Evolutionary conservation across 1,140 invertebrate species (phyloP).

Genomic region (Hypothenemus hampei): DNA sequence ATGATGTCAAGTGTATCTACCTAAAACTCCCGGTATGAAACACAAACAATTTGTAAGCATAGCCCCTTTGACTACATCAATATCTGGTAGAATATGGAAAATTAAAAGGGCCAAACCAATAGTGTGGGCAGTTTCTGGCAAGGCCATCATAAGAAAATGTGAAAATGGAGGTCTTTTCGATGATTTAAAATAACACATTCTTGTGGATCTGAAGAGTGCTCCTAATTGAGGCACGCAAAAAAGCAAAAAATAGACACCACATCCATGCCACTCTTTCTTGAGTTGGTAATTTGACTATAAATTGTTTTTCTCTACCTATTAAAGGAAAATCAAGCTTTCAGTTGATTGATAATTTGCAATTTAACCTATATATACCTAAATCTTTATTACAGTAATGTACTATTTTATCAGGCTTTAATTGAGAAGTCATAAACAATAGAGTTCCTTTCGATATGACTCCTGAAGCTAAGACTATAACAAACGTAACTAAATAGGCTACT

Average conservation of each 20-base stretch:
- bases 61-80: constrained; percentile 87
- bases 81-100: constrained; percentile 80
- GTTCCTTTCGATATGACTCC: constrained; percentile 83
- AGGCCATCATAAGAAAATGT: constrained; percentile 66
- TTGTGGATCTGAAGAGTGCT: constrained; percentile 72
- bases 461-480: constrained; percentile 73
- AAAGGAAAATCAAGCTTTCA: constrained; percentile 13
- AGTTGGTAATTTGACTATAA: constrained; percentile 69
- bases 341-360: background rate
- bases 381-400: constrained; percentile 77
- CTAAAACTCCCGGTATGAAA: constrained; percentile 76
- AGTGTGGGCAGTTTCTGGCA: constrained; percentile 83
- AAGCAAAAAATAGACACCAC: constrained; percentile 86
- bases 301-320: constrained; percentile 78
- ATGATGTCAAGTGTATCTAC: constrained; percentile 30
- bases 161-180: constrained; percentile 59
- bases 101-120: constrained; percentile 79
- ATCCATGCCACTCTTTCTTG: constrained; percentile 86
- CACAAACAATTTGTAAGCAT: constrained; percentile 93
- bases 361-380: no score
- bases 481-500: constrained; percentile 77
- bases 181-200: constrained; percentile 89
- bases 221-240: constrained; percentile 83
- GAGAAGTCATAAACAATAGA: constrained; percentile 87
- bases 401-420: constrained; percentile 68